These are phyloP conservation scores for Drosophila sulfurigaster DNA, from an alignment of 1,140 invertebrate genomes.

Conservation along the genomic window DNA sequence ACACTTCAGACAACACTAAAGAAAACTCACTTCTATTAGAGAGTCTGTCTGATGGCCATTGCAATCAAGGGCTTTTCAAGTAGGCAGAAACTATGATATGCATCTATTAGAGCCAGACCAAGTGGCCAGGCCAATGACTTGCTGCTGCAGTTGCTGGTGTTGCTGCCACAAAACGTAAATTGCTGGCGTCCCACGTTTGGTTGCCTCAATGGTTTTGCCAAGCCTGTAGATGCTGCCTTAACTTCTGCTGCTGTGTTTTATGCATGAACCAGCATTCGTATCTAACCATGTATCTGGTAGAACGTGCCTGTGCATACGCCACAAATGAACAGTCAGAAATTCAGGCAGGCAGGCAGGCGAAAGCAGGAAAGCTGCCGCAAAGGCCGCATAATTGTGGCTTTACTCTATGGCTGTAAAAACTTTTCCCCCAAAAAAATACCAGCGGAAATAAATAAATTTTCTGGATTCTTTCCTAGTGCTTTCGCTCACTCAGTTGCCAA, in stretches of 20 bases:
- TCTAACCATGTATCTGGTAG: constrained; percentile 46
- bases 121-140: constrained; percentile 45
- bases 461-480: constrained; percentile 58
- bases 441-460: constrained; percentile 51
- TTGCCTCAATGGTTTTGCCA: neutral
- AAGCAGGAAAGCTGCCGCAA: constrained; percentile 65
- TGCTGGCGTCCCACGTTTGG: constrained; percentile 22
- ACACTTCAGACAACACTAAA: neutral
- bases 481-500: constrained; percentile 46
- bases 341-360: constrained; percentile 23
- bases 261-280: constrained; percentile 42
- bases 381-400: constrained; percentile 65
- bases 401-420: constrained; percentile 33
- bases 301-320: constrained; percentile 55
- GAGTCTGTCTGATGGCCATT: constrained; percentile 22
- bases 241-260: constrained; percentile 30
- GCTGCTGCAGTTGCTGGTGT: constrained; percentile 22
- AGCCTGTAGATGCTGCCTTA: constrained; percentile 7
- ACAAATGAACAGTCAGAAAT: constrained; percentile 2
- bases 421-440: constrained; percentile 35
- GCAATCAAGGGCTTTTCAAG: constrained; percentile 41
- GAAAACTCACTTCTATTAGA: constrained; percentile 13
- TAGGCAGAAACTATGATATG: constrained; percentile 42
- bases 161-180: constrained; percentile 32
- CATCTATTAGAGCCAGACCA: constrained; percentile 32